A percentile compares a stretch with the other conserved stretches of the same genome.
Evolutionary conservation across 2,113 vertebrate species (phyloP).

Genomic region (Halcyon malimbica): DNA sequence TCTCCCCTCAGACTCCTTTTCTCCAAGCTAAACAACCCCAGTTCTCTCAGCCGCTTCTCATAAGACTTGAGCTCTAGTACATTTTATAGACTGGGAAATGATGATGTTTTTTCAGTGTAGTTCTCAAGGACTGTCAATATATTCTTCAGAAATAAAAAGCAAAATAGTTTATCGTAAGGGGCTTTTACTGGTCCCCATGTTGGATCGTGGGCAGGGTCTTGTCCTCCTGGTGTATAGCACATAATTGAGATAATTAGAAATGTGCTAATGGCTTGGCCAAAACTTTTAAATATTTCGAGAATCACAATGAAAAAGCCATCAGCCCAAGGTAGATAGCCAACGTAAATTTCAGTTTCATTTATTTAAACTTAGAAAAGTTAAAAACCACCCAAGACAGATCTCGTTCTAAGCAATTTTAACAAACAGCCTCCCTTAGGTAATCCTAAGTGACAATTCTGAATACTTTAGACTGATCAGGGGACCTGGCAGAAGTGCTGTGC

Average conservation of each 20-base stretch:
- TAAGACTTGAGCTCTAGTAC: too few species aligned
- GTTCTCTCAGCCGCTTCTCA: too few species aligned
- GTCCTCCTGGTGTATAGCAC: background rate
- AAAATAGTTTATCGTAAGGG: background rate
- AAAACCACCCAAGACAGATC: background rate
- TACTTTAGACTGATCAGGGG: background rate
- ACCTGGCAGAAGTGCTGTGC: background rate
- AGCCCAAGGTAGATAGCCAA: background rate
- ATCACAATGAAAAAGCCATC: background rate
- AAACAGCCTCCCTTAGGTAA: background rate
- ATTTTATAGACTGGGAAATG: too few species aligned
- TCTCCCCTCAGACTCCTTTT: too few species aligned
- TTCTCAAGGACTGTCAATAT: background rate
- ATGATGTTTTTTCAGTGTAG: background rate
- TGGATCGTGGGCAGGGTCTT: background rate
- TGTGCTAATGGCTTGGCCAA: rapidly evolving
- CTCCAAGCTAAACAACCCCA: too few species aligned
- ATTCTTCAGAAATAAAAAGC: background rate
- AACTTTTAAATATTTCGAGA: background rate
- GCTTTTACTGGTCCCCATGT: background rate
- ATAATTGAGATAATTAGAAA: background rate
- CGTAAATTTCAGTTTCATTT: background rate
- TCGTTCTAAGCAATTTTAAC: background rate
- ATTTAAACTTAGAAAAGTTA: background rate
- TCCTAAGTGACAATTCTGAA: background rate